Percentiles rank a stretch among this genome's conserved stretches.
Evolutionary conservation across 2,888 invertebrate genomes (phyloP).

Genomic region (Encarsia formosa): DNA sequence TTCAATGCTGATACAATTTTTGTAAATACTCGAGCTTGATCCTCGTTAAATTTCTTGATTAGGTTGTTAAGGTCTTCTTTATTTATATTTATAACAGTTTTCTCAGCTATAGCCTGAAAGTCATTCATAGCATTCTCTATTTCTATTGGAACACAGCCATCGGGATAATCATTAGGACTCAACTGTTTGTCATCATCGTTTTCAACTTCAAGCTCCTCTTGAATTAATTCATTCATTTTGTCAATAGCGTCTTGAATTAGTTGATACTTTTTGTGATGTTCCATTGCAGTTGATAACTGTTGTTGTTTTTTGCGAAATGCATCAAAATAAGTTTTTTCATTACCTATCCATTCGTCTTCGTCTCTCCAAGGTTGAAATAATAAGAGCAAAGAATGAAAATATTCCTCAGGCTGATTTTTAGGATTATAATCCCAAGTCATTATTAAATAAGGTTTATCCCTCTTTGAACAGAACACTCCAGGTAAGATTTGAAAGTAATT

Average conservation of each 20-base stretch:
- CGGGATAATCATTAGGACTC: too few species aligned
- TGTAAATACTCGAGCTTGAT: neutral
- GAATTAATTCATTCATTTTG: too few species aligned
- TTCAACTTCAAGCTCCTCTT: too few species aligned
- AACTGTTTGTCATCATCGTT: too few species aligned
- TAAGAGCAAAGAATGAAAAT: neutral
- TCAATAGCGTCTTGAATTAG: too few species aligned
- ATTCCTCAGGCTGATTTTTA: neutral
- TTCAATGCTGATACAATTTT: too few species aligned
- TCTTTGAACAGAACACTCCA: neutral
- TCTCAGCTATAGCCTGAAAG: neutral
- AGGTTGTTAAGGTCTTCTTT: neutral
- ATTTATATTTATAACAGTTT: neutral
- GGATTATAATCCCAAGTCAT: neutral
- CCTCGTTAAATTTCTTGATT: neutral
- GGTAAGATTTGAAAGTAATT: neutral
- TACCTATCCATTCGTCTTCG: slow-evolving; percentile 14
- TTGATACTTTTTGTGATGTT: too few species aligned
- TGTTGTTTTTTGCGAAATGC: neutral
- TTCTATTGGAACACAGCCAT: slow-evolving; percentile 4
- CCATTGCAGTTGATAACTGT: too few species aligned
- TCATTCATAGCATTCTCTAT: neutral
- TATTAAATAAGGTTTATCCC: neutral
- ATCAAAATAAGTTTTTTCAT: neutral
- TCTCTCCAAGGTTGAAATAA: slow-evolving; percentile 26